Percentiles rank a stretch among this genome's conserved stretches.
Evolutionary conservation across 2,797 vertebrate genomes (phyloP).

Genomic region (Sylvilagus floridanus): DNA sequence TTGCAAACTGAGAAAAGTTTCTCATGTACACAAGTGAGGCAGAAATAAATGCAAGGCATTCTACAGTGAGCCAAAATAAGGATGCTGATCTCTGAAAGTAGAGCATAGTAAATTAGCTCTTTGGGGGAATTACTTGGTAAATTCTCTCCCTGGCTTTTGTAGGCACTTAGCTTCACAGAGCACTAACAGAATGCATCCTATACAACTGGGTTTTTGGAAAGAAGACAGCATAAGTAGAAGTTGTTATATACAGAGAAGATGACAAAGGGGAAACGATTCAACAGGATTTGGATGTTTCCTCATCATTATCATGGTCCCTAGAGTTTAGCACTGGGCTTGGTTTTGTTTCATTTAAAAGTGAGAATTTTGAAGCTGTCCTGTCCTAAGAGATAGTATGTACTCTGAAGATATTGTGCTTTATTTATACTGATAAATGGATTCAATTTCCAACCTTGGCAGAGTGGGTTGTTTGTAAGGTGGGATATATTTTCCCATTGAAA

Average conservation of each 20-base stretch:
- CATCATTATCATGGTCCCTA: background rate
- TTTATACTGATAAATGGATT: background rate
- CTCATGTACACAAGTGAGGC: background rate
- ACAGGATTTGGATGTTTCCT: slow-evolving; percentile 23
- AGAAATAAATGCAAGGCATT: slow-evolving; percentile 40
- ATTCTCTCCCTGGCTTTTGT: background rate
- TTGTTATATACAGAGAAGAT: background rate
- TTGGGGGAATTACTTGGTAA: slow-evolving; percentile 33
- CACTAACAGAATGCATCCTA: slow-evolving; percentile 33
- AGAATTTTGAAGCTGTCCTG: background rate
- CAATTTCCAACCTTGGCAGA: background rate
- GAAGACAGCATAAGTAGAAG: slow-evolving; percentile 7
- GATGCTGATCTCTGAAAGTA: slow-evolving; percentile 27
- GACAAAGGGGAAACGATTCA: background rate
- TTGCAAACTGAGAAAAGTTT: slow-evolving; percentile 2
- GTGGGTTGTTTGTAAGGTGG: background rate
- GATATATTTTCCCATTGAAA: background rate
- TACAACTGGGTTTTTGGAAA: slow-evolving; percentile 34
- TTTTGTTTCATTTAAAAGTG: slow-evolving; percentile 29
- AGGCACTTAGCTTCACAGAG: background rate
- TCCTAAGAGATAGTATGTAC: slow-evolving; percentile 21
- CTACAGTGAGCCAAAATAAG: background rate
- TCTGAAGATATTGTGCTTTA: background rate
- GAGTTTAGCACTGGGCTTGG: background rate
- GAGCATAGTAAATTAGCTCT: slow-evolving; percentile 32